These are phyloP conservation scores for Argopecten irradians DNA, from an alignment of 1,140 invertebrate genomes.

Conservation along the genomic window DNA sequence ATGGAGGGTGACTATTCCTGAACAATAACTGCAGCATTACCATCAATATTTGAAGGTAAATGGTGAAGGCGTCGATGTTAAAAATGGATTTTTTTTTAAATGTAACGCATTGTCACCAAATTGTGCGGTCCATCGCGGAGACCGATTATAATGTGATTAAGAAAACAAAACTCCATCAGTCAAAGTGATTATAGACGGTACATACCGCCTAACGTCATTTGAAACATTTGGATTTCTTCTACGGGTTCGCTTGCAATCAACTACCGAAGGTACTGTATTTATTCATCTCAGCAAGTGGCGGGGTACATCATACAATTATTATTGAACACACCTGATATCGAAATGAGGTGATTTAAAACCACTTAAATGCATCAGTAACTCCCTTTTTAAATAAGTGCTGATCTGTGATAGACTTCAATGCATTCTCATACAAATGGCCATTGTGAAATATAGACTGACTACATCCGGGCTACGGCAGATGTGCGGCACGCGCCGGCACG, in stretches of 20 bases:
- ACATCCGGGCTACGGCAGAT: slow-evolving; percentile 13
- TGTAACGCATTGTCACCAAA: background rate
- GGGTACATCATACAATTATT: background rate
- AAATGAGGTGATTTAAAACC: slow-evolving; percentile 7
- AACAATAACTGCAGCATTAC: background rate
- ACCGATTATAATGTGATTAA: background rate
- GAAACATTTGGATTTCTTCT: background rate
- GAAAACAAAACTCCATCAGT: background rate
- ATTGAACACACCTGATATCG: background rate
- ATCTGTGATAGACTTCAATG: background rate
- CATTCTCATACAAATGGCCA: background rate
- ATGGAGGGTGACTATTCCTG: background rate
- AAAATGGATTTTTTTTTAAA: background rate
- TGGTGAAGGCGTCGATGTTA: background rate
- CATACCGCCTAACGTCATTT: background rate
- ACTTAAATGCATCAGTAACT: slow-evolving; percentile 16
- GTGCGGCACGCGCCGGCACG: slow-evolving; percentile 1
- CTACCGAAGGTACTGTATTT: background rate
- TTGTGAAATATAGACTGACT: slow-evolving; percentile 6
- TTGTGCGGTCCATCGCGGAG: background rate
- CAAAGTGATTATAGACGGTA: background rate
- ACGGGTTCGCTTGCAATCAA: background rate
- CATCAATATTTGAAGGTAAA: background rate
- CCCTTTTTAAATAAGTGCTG: background rate
- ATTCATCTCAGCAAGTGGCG: background rate